Percentiles rank a stretch among this genome's conserved stretches.
Conservation (phyloP, 2,113 vertebrate species). For the Saguinus imperator region DNA sequence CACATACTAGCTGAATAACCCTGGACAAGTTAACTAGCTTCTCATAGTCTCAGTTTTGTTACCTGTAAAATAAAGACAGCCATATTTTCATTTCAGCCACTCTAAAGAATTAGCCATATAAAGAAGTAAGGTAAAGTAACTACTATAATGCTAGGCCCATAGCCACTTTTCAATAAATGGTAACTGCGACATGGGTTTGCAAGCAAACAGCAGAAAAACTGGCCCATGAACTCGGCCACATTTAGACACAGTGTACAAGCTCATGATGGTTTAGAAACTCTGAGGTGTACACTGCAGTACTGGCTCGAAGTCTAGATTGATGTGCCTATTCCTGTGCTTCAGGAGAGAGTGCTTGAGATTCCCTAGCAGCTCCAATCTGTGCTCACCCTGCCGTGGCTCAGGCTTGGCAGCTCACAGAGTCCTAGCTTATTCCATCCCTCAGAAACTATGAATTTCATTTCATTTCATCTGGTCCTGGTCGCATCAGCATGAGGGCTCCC, state of each 20-base stretch:
- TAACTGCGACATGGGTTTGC: not conserved
- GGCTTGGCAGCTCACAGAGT: not conserved
- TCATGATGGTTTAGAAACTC: not conserved
- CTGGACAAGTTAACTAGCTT: not conserved
- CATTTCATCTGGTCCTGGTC: not conserved
- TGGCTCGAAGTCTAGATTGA: not conserved
- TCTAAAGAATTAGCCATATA: not conserved
- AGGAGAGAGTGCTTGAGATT: not conserved
- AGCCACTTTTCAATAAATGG: not conserved
- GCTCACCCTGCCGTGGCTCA: not conserved
- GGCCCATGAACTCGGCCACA: not conserved
- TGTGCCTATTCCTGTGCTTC: not conserved
- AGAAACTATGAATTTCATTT: not conserved
- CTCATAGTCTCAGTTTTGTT: not conserved
- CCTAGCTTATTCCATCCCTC: not conserved
- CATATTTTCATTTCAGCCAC: not conserved
- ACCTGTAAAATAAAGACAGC: not conserved
- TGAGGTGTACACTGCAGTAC: rapidly evolving
- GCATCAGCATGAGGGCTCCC: not conserved
- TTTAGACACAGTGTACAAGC: not conserved
- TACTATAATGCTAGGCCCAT: not conserved
- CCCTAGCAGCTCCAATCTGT: not conserved
- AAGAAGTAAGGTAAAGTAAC: not conserved
- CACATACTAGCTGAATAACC: not conserved
- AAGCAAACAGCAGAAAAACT: not conserved